Evolutionary conservation across 1,140 invertebrate species (phyloP).

Genomic region (Drusus annulatus): DNA sequence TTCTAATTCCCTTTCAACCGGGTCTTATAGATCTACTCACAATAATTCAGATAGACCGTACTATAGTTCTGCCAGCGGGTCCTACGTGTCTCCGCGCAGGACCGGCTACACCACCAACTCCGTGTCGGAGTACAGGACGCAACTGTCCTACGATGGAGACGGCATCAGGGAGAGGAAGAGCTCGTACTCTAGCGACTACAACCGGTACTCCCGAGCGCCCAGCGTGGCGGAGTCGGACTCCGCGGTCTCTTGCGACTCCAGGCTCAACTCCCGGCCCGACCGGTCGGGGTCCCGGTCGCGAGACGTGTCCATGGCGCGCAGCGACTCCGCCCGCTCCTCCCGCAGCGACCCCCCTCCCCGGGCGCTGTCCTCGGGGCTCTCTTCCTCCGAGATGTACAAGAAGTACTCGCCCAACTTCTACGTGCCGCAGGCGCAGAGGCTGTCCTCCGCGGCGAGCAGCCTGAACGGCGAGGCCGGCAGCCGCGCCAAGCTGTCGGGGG

Average conservation of each 20-base stretch:
- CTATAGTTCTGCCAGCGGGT: conserved; percentile 66
- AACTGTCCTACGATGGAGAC: conserved; percentile 62
- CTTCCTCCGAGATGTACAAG: conserved; percentile 73
- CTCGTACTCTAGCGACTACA: conserved; percentile 64
- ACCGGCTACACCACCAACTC: conserved; percentile 69
- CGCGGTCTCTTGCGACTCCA: conserved; percentile 62
- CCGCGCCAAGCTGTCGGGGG: conserved; percentile 64
- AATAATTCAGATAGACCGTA: conserved; percentile 71
- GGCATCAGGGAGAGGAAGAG: conserved; percentile 67
- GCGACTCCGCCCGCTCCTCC: conserved; percentile 64
- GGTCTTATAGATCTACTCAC: conserved; percentile 70
- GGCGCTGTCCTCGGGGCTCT: conserved; percentile 64
- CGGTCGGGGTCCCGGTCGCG: conserved; percentile 62
- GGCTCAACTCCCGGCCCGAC: conserved; percentile 61
- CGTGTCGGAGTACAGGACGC: conserved; percentile 61
- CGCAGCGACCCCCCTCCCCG: conserved; percentile 60
- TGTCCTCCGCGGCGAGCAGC: conserved; percentile 71
- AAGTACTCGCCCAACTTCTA: conserved; percentile 78
- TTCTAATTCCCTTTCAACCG: conserved; percentile 63
- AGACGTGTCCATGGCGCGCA: conserved; percentile 59
- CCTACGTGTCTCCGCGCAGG: conserved; percentile 66
- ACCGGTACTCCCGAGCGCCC: conserved; percentile 64
- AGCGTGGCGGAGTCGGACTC: conserved; percentile 69
- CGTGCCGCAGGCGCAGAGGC: conserved; percentile 72
- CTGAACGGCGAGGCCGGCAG: conserved; percentile 69